Conservation (phyloP, 1,140 invertebrate genomes). For the Leptestheria dahalacensis region DNA sequence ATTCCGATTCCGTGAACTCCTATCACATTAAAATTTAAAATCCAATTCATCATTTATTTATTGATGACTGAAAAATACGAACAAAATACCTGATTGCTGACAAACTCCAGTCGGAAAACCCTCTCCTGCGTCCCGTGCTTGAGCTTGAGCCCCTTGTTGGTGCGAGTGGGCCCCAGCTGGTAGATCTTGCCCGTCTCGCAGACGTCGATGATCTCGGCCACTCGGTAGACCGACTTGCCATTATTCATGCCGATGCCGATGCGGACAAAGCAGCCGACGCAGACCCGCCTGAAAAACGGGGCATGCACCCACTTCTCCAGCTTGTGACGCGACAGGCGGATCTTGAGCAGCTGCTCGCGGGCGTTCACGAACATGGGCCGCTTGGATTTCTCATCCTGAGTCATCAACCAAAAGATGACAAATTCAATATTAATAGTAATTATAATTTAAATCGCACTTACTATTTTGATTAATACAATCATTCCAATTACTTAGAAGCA, state of each 20-base stretch:
- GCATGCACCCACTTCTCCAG: conserved; percentile 87
- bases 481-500: too few species aligned
- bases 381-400: not conserved
- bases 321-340: conserved; percentile 79
- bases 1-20: conserved; percentile 85
- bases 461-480: too few species aligned
- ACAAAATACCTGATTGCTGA: conserved; percentile 83
- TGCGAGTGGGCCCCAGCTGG: conserved; percentile 71
- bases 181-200: conserved; percentile 94
- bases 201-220: conserved; percentile 86
- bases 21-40: not conserved
- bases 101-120: conserved; percentile 88
- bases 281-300: conserved; percentile 83
- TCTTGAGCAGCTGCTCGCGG: conserved; percentile 70
- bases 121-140: conserved; percentile 78
- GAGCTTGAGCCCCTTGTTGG: conserved; percentile 67
- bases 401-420: not conserved
- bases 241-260: conserved; percentile 91
- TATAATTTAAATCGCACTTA: conserved; percentile 24
- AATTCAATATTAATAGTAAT: not conserved
- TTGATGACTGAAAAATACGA: too few species aligned
- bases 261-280: conserved; percentile 83
- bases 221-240: conserved; percentile 71
- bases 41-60: too few species aligned
- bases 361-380: conserved; percentile 39